Percentiles rank a stretch among this genome's conserved stretches.
Evolutionary conservation across 2,888 invertebrate species (phyloP).

Genomic region (Microctonus brassicae): DNA sequence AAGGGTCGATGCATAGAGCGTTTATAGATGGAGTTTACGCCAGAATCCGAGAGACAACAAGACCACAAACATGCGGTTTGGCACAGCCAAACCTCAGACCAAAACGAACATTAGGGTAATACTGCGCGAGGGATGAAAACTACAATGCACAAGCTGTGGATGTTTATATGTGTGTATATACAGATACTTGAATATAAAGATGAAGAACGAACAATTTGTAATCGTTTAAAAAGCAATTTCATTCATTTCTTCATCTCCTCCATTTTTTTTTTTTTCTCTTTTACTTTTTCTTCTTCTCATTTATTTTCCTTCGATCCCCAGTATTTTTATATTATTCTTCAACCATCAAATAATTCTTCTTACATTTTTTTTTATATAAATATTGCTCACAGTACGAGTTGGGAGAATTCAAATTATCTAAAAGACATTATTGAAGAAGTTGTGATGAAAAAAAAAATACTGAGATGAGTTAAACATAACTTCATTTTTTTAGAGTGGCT

Average conservation of each 20-base stretch:
- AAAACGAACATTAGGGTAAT: constrained; percentile 65
- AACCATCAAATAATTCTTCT: too few species aligned
- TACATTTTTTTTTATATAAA: not conserved
- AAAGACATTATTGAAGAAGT: too few species aligned
- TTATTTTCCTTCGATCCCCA: not conserved
- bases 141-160: not conserved
- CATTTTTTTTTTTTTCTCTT: not conserved
- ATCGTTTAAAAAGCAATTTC: not conserved
- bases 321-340: too few species aligned
- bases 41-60: constrained; percentile 63
- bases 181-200: not conserved
- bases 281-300: too few species aligned
- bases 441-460: not conserved
- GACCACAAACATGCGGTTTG: constrained; percentile 69
- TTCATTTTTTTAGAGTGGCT: not conserved
- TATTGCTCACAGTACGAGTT: not conserved
- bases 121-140: constrained; percentile 17
- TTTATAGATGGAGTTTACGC: constrained; percentile 55
- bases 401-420: too few species aligned
- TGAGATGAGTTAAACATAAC: not conserved
- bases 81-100: constrained; percentile 67
- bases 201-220: not conserved
- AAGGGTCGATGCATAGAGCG: constrained; percentile 35
- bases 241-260: not conserved
- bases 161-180: not conserved